These are phyloP conservation scores for Acrobasis consociella DNA, from an alignment of 2,888 invertebrate genomes.

Conservation along the genomic window DNA sequence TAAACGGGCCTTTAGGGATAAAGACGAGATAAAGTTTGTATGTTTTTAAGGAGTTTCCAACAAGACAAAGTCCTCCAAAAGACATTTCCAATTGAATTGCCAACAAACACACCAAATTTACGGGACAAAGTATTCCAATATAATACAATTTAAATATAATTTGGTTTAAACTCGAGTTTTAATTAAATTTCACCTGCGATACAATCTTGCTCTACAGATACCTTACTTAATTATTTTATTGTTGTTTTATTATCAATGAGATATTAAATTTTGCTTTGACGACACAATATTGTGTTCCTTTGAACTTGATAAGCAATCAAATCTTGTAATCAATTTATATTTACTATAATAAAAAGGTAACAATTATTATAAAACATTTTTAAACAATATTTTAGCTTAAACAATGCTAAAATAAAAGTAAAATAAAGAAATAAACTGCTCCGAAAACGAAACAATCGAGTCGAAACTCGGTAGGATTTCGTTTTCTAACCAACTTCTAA, in stretches of 20 bases:
- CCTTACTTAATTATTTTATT: background rate
- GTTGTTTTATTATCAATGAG: slow-evolving; percentile 1
- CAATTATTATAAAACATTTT: too few relatives aligned
- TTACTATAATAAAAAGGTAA: too few relatives aligned
- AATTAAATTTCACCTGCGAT: slow-evolving; percentile 17
- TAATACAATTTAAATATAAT: slow-evolving; percentile 17
- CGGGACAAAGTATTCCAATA: slow-evolving; percentile 4
- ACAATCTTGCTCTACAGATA: slow-evolving; percentile 12
- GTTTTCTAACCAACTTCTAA: too few relatives aligned
- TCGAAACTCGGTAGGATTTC: too few relatives aligned
- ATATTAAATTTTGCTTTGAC: background rate
- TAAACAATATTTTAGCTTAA: too few relatives aligned
- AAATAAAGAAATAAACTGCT: too few relatives aligned
- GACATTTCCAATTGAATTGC: background rate
- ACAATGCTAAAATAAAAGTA: too few relatives aligned
- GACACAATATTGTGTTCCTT: background rate
- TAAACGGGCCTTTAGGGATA: too few relatives aligned
- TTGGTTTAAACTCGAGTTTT: slow-evolving; percentile 16
- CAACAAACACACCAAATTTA: background rate
- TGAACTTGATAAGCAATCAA: background rate
- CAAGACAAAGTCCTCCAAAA: background rate
- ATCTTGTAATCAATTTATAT: too few relatives aligned
- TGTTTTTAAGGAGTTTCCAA: too few relatives aligned
- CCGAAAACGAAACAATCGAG: too few relatives aligned
- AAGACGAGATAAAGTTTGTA: too few relatives aligned